A percentile compares a stretch with the other conserved stretches of the same genome.
Conservation (phyloP, 2,113 vertebrate species). For the pig (Sus scrofa) region T2T-Sscrofa CM000817.6:69654501-69655000, state of each 20-base stretch:
- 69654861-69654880: background rate
- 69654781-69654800: background rate
- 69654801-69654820: background rate
- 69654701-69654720: background rate
- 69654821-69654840: background rate
- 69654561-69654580: background rate
- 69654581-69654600: background rate
- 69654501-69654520: too few relatives aligned
- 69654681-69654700: background rate
- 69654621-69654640: background rate
- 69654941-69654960: background rate
- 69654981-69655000: background rate
- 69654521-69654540: background rate
- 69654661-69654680: background rate
- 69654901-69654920: background rate
- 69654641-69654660: background rate
- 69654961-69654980: background rate
- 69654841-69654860: background rate
- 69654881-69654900: background rate
- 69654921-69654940: background rate
- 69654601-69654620: background rate
- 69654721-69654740: background rate
- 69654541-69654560: background rate
- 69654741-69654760: background rate
- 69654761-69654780: background rate